Evolutionary conservation across 2,113 vertebrate species (phyloP).

Genomic region (Sinocyclocheilus rhinocerous): DNA sequence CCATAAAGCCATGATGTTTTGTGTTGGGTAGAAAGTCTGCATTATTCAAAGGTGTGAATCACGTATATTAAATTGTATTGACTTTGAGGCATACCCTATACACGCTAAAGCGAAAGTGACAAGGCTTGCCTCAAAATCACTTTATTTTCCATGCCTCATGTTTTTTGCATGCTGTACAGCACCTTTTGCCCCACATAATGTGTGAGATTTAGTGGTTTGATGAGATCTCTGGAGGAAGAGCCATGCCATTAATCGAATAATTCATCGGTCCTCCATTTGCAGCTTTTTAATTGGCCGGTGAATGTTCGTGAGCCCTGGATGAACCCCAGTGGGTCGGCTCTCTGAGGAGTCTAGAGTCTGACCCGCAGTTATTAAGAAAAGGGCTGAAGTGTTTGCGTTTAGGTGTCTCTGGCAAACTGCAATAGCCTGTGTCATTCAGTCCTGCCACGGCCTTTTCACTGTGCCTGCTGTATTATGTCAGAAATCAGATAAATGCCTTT

Average conservation of each 20-base stretch:
- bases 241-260: slow-evolving; percentile 52
- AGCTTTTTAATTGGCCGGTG: slow-evolving; percentile 38
- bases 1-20: not conserved
- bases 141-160: slow-evolving; percentile 39
- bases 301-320: slow-evolving; percentile 7
- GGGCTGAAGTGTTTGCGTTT: slow-evolving; percentile 6
- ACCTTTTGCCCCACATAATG: slow-evolving; percentile 14
- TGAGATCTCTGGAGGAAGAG: slow-evolving; percentile 48
- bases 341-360: slow-evolving; percentile 37
- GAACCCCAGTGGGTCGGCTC: slow-evolving; percentile 9
- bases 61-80: slow-evolving; percentile 16
- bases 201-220: slow-evolving; percentile 35
- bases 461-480: slow-evolving; percentile 31
- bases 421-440: slow-evolving; percentile 37
- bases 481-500: slow-evolving; percentile 55
- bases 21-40: not conserved
- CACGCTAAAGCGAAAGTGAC: slow-evolving; percentile 24
- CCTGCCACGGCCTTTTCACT: slow-evolving; percentile 37
- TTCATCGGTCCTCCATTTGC: slow-evolving; percentile 57
- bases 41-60: slow-evolving; percentile 17
- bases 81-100: slow-evolving; percentile 28
- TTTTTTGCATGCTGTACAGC: slow-evolving; percentile 32
- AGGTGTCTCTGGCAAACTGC: slow-evolving; percentile 10
- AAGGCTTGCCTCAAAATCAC: slow-evolving; percentile 17
- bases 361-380: slow-evolving; percentile 4